Evolutionary conservation across 2,888 invertebrate species (phyloP).

Genomic region (Entomobrya multifasciata): DNA sequence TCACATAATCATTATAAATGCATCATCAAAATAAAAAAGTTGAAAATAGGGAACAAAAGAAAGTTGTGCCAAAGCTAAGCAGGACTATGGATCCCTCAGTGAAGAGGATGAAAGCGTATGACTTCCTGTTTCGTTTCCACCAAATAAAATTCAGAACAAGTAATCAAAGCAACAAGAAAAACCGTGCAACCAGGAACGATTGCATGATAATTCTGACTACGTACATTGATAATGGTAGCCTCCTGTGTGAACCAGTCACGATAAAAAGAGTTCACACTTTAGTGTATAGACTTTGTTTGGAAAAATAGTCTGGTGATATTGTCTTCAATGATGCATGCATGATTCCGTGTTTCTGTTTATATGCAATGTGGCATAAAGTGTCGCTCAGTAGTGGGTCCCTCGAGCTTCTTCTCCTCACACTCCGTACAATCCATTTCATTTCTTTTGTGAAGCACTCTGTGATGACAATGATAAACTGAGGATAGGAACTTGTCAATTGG

Average conservation of each 20-base stretch:
- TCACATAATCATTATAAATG: neutral
- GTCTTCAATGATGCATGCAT: neutral
- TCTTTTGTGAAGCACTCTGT: neutral
- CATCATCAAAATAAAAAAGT: neutral
- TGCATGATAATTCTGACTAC: neutral
- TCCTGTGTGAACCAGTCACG: too few species aligned
- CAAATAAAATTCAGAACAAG: neutral
- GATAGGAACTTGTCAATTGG: constrained; percentile 44
- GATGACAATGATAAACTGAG: constrained; percentile 49
- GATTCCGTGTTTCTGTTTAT: neutral
- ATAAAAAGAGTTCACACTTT: too few species aligned
- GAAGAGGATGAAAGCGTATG: constrained; percentile 1
- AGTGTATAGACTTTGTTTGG: too few species aligned
- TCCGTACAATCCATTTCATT: constrained; percentile 1
- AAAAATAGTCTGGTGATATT: too few species aligned
- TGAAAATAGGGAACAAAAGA: neutral
- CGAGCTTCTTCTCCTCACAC: neutral
- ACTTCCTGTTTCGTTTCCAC: constrained; percentile 1
- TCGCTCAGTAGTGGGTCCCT: constrained; percentile 5
- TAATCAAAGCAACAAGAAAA: constrained; percentile 28
- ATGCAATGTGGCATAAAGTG: constrained; percentile 5
- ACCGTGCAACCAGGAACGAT: neutral
- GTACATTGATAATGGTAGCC: too few species aligned
- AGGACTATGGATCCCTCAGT: neutral
- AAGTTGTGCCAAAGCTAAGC: neutral